Conservation (phyloP, 35 echinoderm and acorn worm species). For the Chiridota heheva region DNA sequence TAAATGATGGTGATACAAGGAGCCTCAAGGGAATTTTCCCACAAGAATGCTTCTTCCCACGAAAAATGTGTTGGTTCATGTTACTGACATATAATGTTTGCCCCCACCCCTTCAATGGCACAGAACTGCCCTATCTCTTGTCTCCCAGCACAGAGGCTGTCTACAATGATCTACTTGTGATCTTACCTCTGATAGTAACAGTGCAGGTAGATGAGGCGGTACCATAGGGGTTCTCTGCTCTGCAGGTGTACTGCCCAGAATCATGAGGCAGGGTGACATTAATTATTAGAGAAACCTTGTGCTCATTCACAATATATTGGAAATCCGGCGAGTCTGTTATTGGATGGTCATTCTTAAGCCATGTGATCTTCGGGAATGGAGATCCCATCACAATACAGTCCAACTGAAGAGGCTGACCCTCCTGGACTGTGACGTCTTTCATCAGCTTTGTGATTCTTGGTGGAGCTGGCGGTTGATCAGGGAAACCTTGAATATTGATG, state of each 20-base stretch:
- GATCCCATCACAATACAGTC: conserved; percentile 88
- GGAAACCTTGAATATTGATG: conserved; percentile 70
- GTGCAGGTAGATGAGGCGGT: conserved; percentile 79
- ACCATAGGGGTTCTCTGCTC: conserved; percentile 83
- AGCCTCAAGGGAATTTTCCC: too few relatives aligned
- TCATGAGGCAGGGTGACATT: conserved; percentile 77
- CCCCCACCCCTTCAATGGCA: too few relatives aligned
- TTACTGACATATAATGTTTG: too few relatives aligned
- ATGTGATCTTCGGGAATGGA: conserved; percentile 80
- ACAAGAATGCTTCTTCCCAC: too few relatives aligned
- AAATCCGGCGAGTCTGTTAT: conserved; percentile 88
- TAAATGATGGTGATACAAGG: too few relatives aligned
- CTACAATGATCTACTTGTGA: too few relatives aligned
- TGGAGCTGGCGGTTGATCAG: conserved; percentile 67
- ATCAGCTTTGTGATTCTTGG: conserved; percentile 67
- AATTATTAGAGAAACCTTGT: conserved; percentile 78
- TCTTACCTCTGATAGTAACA: conserved; percentile 81
- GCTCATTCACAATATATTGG: conserved; percentile 86
- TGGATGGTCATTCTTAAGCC: conserved; percentile 73
- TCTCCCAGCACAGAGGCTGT: too few relatives aligned
- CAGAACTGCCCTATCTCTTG: too few relatives aligned
- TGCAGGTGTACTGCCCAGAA: conserved; percentile 93
- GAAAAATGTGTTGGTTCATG: too few relatives aligned
- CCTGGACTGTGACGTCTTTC: conserved; percentile 53
- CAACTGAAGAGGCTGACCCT: conserved; percentile 70